Evolutionary conservation across 1,140 invertebrate genomes (phyloP).

Genomic region (Tyrophagus putrescentiae): DNA sequence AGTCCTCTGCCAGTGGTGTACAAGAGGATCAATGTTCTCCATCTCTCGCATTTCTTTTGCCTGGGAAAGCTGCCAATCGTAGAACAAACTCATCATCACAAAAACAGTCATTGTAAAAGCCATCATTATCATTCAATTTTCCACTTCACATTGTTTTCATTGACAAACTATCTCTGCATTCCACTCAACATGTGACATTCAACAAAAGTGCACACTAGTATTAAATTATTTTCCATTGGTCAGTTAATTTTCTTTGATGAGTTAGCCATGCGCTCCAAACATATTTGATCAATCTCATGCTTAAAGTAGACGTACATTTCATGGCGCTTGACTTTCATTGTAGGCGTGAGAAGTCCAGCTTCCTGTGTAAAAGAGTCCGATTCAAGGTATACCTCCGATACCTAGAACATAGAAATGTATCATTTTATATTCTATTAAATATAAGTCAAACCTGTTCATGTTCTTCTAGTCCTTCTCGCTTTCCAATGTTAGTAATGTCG

Average conservation of each 20-base stretch:
- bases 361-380: slow-evolving; percentile 87
- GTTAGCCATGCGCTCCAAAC: slow-evolving; percentile 7
- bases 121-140: neutral
- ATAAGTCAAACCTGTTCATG: slow-evolving; percentile 59
- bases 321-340: slow-evolving; percentile 61
- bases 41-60: neutral
- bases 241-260: neutral
- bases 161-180: neutral
- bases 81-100: no score
- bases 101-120: neutral
- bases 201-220: neutral
- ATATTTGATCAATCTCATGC: slow-evolving; percentile 18
- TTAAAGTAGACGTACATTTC: slow-evolving; percentile 21
- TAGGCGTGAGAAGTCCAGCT: slow-evolving; percentile 89
- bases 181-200: neutral
- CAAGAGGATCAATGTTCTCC: neutral
- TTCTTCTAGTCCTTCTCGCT: slow-evolving; percentile 73
- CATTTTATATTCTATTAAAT: neutral
- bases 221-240: neutral
- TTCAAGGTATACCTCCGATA: slow-evolving; percentile 84
- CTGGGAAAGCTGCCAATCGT: neutral
- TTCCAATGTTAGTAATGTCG: slow-evolving; percentile 73
- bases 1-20: slow-evolving; percentile 1
- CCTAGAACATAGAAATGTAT: slow-evolving; percentile 43
- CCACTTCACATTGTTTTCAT: neutral